Evolutionary conservation across 2,888 invertebrate species (phyloP).

Genomic region (Dusona sp.): DNA sequence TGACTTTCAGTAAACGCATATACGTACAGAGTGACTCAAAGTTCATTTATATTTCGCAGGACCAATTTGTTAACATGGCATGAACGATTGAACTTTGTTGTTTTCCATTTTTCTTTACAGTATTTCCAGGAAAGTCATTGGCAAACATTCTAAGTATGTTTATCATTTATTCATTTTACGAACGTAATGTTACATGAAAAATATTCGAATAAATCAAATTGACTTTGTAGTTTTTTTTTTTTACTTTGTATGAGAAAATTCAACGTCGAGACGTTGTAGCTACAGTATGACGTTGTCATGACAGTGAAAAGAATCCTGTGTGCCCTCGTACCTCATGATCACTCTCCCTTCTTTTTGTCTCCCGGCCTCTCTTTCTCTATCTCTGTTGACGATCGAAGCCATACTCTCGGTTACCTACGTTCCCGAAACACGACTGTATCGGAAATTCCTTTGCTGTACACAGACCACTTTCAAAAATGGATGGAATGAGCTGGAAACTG

Average conservation of each 20-base stretch:
- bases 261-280: neutral
- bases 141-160: neutral
- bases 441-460: constrained; percentile 66
- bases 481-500: constrained; percentile 48
- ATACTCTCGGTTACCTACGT: constrained; percentile 5
- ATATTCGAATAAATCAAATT: neutral
- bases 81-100: neutral
- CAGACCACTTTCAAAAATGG: constrained; percentile 34
- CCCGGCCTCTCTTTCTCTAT: neutral
- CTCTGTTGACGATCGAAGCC: neutral
- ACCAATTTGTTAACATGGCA: neutral
- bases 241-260: neutral
- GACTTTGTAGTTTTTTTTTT: neutral
- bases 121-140: neutral
- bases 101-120: neutral
- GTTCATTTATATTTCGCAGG: neutral
- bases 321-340: constrained; percentile 4
- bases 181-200: neutral
- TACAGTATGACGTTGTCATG: neutral
- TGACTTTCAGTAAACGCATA: neutral
- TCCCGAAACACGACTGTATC: constrained; percentile 52
- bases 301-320: neutral
- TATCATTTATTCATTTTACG: neutral
- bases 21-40: neutral
- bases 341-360: neutral